Conservation (phyloP, 2,113 vertebrate genomes). For the Poeciliopsis prolifica region DNA sequence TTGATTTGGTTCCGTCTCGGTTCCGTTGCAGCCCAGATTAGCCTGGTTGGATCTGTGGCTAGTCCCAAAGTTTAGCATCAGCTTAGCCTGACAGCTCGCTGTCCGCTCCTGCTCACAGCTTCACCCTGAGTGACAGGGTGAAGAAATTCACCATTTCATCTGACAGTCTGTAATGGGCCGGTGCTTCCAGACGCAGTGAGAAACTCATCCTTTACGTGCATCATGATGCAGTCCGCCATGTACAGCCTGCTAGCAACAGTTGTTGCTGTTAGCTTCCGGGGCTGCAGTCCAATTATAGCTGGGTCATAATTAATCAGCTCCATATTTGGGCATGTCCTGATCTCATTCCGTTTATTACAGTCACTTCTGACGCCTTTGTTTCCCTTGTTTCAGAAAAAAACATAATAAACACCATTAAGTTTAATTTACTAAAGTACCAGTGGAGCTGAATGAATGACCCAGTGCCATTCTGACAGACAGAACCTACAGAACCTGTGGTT, state of each 20-base stretch:
- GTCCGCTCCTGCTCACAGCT: constrained; percentile 8
- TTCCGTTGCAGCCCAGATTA: not conserved
- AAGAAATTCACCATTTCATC: too few species aligned
- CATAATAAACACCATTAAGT: too few species aligned
- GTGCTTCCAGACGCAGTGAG: not conserved
- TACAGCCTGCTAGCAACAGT: constrained; percentile 32
- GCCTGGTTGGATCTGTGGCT: constrained; percentile 16
- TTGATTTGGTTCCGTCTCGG: not conserved
- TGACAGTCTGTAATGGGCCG: not conserved
- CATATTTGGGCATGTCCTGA: too few species aligned
- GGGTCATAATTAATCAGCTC: not conserved
- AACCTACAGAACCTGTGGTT: too few species aligned
- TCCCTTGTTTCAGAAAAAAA: too few species aligned
- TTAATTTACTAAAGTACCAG: too few species aligned
- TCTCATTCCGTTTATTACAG: too few species aligned
- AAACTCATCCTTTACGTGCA: too few species aligned
- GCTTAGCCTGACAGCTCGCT: constrained; percentile 61
- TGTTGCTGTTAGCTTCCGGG: constrained; percentile 44
- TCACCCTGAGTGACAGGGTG: not conserved
- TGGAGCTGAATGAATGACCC: too few species aligned
- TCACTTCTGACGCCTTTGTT: too few species aligned
- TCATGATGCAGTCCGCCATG: not conserved
- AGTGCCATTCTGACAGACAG: too few species aligned
- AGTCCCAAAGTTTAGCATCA: constrained; percentile 52
- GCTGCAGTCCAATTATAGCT: constrained; percentile 31